Percentiles rank a stretch among this genome's conserved stretches.
phyloP scores from a whole-genome alignment of 2,113 vertebrate species.

The Centropus unirufus region DNA sequence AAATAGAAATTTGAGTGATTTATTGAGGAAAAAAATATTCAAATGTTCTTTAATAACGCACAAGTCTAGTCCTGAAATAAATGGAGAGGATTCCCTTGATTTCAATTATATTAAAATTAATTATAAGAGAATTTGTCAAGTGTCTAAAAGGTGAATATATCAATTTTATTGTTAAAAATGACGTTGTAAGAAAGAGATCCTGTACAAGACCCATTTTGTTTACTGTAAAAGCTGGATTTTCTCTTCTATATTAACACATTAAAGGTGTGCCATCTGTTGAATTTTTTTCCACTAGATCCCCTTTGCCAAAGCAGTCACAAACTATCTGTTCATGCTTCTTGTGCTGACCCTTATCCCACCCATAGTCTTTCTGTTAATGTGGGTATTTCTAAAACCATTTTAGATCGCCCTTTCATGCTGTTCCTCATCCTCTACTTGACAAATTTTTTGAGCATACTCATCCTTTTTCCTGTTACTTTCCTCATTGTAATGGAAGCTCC shows the following conservation, averaged over 20 bases:
- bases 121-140: neutral
- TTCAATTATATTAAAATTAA: neutral
- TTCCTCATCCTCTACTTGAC: neutral
- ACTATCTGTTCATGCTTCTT: neutral
- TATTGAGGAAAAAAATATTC: neutral
- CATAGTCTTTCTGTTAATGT: neutral
- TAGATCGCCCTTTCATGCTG: neutral
- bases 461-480: neutral
- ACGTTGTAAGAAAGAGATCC: neutral
- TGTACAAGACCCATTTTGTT: neutral
- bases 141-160: neutral
- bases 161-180: neutral
- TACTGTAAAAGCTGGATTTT: neutral
- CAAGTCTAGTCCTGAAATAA: neutral
- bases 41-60: neutral
- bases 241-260: neutral
- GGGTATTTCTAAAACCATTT: neutral
- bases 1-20: neutral
- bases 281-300: neutral
- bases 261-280: neutral
- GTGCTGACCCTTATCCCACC: neutral
- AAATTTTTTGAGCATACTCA: neutral
- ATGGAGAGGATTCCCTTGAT: neutral
- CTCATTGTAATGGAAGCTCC: neutral
- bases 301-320: neutral